A percentile compares a stretch with the other conserved stretches of the same genome.
These are phyloP conservation scores for Leptopilina syphax DNA, from an alignment of 2,888 invertebrate genomes.

Conservation along the genomic window DNA sequence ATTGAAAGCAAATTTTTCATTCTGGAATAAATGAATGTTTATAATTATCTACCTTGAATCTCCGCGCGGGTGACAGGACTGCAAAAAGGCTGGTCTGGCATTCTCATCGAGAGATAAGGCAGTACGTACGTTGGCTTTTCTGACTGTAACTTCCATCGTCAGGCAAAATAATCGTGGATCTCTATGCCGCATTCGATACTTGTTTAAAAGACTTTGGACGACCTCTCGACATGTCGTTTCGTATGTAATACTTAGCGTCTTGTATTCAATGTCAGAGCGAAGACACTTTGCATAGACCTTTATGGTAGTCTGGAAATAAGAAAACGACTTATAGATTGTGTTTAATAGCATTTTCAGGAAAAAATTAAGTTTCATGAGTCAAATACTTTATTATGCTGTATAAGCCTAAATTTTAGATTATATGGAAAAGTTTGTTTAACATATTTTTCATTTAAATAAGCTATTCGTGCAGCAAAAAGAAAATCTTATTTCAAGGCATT, in stretches of 20 bases:
- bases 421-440: too few relatives aligned
- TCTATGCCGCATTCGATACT: constrained; percentile 93
- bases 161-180: constrained; percentile 95
- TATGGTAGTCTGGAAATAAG: constrained; percentile 87
- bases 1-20: too few relatives aligned
- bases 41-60: constrained; percentile 85
- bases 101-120: constrained; percentile 91
- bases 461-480: too few relatives aligned
- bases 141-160: constrained; percentile 95
- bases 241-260: constrained; percentile 93
- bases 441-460: too few relatives aligned
- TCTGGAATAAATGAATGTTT: too few relatives aligned
- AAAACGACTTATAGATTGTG: neutral
- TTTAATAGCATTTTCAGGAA: neutral
- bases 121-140: constrained; percentile 89
- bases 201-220: constrained; percentile 89
- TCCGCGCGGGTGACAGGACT: constrained; percentile 95
- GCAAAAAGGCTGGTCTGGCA: constrained; percentile 92
- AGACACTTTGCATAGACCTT: constrained; percentile 94
- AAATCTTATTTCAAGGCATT: too few relatives aligned
- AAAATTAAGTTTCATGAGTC: neutral
- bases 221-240: constrained; percentile 93
- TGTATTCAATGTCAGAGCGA: constrained; percentile 96
- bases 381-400: too few relatives aligned
- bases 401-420: too few relatives aligned